phyloP scores from a whole-genome alignment of 2,888 invertebrate species.

The Metacarcinus magister region DNA sequence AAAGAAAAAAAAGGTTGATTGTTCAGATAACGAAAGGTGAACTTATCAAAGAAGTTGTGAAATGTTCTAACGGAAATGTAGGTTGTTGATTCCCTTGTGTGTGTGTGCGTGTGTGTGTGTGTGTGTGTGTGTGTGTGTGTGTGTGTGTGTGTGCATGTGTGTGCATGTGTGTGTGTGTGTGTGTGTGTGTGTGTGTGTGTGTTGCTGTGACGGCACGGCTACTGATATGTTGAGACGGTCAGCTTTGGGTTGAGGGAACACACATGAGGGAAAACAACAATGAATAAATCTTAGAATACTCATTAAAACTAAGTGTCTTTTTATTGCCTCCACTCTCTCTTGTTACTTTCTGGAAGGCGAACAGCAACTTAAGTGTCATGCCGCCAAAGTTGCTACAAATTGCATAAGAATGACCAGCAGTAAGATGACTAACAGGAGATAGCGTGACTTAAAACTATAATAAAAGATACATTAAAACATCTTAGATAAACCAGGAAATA shows the following conservation, averaged over 20 bases:
- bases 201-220: neutral
- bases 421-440: neutral
- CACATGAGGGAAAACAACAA: neutral
- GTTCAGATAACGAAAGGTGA: neutral
- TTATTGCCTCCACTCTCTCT: neutral
- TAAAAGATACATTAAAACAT: neutral
- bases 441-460: neutral
- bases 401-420: neutral
- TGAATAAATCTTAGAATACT: neutral
- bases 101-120: neutral
- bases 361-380: neutral
- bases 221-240: neutral
- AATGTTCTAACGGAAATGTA: neutral
- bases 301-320: neutral
- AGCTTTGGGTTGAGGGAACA: neutral
- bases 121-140: neutral
- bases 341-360: neutral
- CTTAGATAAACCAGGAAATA: neutral
- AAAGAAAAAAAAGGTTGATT: neutral
- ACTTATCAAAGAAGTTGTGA: neutral
- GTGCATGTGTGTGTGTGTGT: neutral
- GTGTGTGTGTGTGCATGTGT: neutral
- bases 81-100: neutral
- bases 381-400: neutral
- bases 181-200: neutral